Conservation (phyloP, 2,797 vertebrate species). For the Poecilia wingei region DNA sequence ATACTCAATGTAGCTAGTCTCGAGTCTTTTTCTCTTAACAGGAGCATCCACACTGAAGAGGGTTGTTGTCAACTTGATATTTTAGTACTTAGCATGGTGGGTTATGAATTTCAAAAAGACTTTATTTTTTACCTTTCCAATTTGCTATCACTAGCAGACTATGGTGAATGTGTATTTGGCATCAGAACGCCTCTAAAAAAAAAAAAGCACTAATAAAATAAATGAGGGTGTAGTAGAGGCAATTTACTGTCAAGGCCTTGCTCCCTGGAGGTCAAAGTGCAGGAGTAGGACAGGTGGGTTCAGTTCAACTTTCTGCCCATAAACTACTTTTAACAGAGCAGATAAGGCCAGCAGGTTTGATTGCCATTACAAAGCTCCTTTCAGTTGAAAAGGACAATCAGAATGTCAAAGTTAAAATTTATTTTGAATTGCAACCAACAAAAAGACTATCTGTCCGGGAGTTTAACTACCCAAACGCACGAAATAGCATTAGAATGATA, state of each 20-base stretch:
- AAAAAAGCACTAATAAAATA: neutral
- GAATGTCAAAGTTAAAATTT: neutral
- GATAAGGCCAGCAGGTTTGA: slow-evolving; percentile 28
- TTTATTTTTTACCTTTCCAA: neutral
- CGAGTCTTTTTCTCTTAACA: neutral
- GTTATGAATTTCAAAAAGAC: neutral
- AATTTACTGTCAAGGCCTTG: neutral
- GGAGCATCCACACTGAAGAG: neutral
- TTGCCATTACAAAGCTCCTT: slow-evolving; percentile 9
- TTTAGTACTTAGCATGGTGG: neutral
- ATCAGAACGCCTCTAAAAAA: neutral
- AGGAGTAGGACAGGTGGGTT: slow-evolving; percentile 33
- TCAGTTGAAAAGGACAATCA: neutral
- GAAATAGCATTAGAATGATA: neutral
- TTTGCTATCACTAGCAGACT: neutral
- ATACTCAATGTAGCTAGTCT: neutral
- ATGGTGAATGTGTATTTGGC: neutral
- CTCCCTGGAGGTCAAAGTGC: slow-evolving; percentile 8
- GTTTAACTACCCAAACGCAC: neutral
- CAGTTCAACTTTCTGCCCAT: slow-evolving; percentile 17
- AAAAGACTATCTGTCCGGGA: neutral
- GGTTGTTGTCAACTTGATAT: neutral
- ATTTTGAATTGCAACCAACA: neutral
- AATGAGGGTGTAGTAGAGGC: neutral
- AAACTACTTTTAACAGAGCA: slow-evolving; percentile 10